Conservation (phyloP, 2,888 invertebrate species). For the Neoitamus cyanurus region DNA sequence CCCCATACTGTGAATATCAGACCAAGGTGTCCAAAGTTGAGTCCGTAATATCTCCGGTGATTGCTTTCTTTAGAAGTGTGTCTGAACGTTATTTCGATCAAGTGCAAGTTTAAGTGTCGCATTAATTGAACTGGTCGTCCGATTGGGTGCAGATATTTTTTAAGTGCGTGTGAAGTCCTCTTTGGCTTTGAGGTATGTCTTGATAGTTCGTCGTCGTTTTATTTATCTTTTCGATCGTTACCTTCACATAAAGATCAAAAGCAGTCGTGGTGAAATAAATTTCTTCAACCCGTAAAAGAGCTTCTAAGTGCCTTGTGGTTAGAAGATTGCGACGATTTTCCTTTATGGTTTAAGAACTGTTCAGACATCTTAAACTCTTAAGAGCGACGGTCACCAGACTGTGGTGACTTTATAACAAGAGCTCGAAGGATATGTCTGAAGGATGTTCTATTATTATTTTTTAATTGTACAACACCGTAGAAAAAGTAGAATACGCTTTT, state of each 20-base stretch:
- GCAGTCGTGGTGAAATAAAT: neutral
- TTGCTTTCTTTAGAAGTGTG: neutral
- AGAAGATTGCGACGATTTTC: neutral
- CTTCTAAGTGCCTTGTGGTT: neutral
- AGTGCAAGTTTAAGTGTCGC: neutral
- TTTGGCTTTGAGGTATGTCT: neutral
- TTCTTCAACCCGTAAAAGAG: neutral
- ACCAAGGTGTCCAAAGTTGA: neutral
- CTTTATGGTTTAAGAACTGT: neutral
- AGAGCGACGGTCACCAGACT: neutral
- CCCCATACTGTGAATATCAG: conserved; percentile 48
- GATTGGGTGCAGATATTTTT: neutral
- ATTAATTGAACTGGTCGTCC: neutral
- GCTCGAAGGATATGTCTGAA: neutral
- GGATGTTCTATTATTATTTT: neutral
- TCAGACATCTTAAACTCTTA: neutral
- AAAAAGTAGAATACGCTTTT: no score
- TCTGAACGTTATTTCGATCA: neutral
- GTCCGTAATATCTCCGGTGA: neutral
- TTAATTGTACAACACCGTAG: no score
- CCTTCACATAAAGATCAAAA: neutral
- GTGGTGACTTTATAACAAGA: neutral
- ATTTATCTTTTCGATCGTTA: neutral
- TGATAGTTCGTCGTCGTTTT: neutral
- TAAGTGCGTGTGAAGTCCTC: neutral